Percentiles rank a stretch among this genome's conserved stretches.
phyloP scores from a whole-genome alignment of 2,797 vertebrate genomes.

The Pipistrellus pygmaeus region DNA sequence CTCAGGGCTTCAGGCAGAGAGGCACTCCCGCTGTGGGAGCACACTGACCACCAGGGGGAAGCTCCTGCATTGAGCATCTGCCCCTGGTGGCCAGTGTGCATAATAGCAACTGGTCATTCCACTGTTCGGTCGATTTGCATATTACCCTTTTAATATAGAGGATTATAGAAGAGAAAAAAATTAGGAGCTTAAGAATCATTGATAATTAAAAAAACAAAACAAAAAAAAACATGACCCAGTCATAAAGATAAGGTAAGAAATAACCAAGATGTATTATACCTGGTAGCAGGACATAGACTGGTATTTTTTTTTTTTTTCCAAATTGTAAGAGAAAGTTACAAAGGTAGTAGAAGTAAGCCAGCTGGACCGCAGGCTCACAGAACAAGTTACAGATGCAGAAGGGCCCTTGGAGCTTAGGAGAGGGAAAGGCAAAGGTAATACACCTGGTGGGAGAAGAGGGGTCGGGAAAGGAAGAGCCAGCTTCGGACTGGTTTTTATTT shows the following conservation, averaged over 20 bases:
- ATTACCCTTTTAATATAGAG: too few species aligned
- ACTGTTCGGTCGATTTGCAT: too few species aligned
- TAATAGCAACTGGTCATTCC: too few species aligned
- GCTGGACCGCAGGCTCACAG: neutral
- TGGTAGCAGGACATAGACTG: neutral
- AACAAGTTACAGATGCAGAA: neutral
- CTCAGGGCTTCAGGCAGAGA: too few species aligned
- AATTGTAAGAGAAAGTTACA: neutral
- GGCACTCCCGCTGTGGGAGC: too few species aligned
- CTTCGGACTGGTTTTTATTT: neutral
- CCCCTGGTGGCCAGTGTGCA: too few species aligned
- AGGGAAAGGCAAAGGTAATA: neutral
- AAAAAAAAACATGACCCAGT: neutral
- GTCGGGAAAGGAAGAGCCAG: neutral
- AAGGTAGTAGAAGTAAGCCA: neutral
- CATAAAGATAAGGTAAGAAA: neutral
- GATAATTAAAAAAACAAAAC: neutral
- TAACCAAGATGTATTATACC: neutral
- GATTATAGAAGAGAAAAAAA: neutral
- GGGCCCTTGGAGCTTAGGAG: neutral
- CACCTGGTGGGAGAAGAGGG: neutral
- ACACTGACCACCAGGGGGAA: too few species aligned
- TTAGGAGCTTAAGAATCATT: slow-evolving; percentile 5
- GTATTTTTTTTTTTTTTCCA: neutral
- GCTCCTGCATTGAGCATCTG: too few species aligned